A percentile compares a stretch with the other conserved stretches of the same genome.
phyloP scores from a whole-genome alignment of 2,797 vertebrate genomes.

The Chelidonichthys spinosus region DNA sequence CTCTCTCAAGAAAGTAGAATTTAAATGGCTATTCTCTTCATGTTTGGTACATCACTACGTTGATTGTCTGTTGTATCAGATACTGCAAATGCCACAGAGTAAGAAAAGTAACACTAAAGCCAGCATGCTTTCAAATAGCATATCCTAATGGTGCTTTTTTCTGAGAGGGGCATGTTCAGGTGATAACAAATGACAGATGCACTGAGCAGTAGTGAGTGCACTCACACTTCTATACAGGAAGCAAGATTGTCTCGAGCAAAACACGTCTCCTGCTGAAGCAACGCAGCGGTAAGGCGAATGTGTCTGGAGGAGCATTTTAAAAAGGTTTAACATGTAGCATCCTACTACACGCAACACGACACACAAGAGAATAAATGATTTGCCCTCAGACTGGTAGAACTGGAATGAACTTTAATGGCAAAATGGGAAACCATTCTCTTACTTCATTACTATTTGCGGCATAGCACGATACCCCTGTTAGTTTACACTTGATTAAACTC shows the following conservation, averaged over 20 bases:
- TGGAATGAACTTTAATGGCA: neutral
- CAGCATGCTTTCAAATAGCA: constrained; percentile 25
- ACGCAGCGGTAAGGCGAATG: neutral
- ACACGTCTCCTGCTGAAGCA: neutral
- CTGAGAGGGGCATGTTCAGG: constrained; percentile 33
- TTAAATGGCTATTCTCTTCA: constrained; percentile 21
- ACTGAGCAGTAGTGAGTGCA: constrained; percentile 30
- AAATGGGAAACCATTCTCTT: neutral
- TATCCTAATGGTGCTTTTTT: constrained; percentile 32
- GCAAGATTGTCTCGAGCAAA: constrained; percentile 25
- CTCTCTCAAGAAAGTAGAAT: neutral
- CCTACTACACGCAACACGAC: neutral
- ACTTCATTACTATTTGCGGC: neutral
- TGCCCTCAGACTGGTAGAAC: neutral
- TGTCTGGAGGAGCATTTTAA: neutral
- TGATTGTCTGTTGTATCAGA: constrained; percentile 22
- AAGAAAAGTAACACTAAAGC: constrained; percentile 42
- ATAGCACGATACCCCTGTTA: too few relatives aligned
- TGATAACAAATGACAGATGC: constrained; percentile 36
- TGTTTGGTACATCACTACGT: constrained; percentile 10
- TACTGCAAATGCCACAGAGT: constrained; percentile 52
- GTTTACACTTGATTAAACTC: neutral
- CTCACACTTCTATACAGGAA: constrained; percentile 18
- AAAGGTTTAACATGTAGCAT: neutral
- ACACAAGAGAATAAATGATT: neutral